phyloP scores from a whole-genome alignment of 2,888 invertebrate genomes.

The Drosophila eohydei region DNA sequence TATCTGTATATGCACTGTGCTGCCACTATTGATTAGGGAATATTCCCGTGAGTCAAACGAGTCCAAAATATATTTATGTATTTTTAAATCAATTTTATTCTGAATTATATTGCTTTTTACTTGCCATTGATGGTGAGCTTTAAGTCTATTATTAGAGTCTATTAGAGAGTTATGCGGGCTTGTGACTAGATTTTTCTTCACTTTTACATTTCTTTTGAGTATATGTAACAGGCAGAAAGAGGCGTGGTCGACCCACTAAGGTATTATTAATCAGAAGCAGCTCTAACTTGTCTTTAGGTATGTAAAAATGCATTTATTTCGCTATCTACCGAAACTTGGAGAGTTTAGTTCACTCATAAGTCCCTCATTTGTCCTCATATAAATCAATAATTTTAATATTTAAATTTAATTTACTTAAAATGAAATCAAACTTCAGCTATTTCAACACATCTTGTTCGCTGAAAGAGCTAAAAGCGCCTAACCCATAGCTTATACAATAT shows the following conservation, averaged over 20 bases:
- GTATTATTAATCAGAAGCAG: background rate
- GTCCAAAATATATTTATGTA: conserved; percentile 67
- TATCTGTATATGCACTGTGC: background rate
- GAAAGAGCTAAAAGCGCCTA: background rate
- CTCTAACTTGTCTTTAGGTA: background rate
- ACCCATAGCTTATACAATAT: background rate
- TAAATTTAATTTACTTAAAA: background rate
- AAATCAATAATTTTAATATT: background rate
- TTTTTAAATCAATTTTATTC: conserved; percentile 72
- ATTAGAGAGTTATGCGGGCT: too few species aligned
- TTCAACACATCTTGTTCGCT: background rate
- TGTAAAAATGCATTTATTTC: background rate
- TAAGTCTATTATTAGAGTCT: background rate
- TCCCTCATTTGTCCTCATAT: background rate
- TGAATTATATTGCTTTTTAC: conserved; percentile 15
- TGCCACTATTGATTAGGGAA: conserved; percentile 31
- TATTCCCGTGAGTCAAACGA: conserved; percentile 53
- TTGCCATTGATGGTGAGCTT: background rate
- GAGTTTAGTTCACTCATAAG: background rate
- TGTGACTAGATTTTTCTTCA: too few species aligned
- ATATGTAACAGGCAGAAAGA: background rate
- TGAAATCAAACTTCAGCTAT: background rate
- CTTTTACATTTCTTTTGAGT: background rate
- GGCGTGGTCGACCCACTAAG: background rate
- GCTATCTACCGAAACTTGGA: background rate